These are phyloP conservation scores for Drosophila funebris DNA, from an alignment of 1,140 invertebrate genomes.

Conservation along the genomic window DNA sequence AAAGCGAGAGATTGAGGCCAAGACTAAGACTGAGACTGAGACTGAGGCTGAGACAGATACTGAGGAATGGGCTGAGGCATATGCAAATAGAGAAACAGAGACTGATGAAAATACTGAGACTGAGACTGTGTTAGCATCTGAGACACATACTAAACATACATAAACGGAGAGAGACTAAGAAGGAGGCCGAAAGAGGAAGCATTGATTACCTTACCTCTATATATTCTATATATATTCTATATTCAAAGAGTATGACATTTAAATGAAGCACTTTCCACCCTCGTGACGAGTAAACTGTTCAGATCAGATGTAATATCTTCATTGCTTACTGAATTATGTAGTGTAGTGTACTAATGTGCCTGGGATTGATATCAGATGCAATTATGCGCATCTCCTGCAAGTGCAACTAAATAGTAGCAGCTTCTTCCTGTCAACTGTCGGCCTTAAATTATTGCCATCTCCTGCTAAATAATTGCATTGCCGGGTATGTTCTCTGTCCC, in stretches of 20 bases:
- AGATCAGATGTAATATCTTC: background rate
- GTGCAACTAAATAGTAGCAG: constrained; percentile 73
- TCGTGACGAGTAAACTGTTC: background rate
- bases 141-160: too few relatives aligned
- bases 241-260: background rate
- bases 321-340: background rate
- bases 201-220: too few relatives aligned
- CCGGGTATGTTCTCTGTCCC: constrained; percentile 1
- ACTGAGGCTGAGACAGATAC: too few relatives aligned
- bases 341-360: background rate
- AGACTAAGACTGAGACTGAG: too few relatives aligned
- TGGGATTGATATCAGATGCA: constrained; percentile 60
- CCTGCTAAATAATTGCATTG: constrained; percentile 65
- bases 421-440: constrained; percentile 69
- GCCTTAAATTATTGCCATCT: constrained; percentile 61
- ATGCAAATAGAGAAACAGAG: too few relatives aligned
- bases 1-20: too few relatives aligned
- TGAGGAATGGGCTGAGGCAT: too few relatives aligned
- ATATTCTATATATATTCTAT: too few relatives aligned
- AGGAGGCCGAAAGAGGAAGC: too few relatives aligned
- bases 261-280: background rate
- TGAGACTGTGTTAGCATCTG: too few relatives aligned
- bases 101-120: too few relatives aligned
- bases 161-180: too few relatives aligned
- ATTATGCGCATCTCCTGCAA: constrained; percentile 74